Evolutionary conservation across 2,888 invertebrate species (phyloP).

Genomic region (Ferrisia virgata): DNA sequence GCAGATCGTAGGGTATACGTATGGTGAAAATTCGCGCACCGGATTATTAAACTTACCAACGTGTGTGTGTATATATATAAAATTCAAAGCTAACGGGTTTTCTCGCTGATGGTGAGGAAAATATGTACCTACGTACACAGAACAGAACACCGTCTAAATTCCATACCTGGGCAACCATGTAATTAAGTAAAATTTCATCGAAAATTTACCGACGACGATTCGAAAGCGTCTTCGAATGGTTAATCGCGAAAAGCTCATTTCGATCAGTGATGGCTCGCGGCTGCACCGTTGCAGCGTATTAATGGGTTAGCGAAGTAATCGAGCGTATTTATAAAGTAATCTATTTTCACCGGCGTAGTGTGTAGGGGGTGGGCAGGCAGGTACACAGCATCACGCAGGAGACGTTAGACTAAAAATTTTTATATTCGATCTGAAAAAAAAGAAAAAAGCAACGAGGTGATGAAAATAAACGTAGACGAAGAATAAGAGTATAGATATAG

Average conservation of each 20-base stretch:
- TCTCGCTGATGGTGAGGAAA: too few species aligned
- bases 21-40: not conserved
- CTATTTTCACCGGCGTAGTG: not conserved
- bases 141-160: not conserved
- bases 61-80: too few species aligned
- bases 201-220: slow-evolving; percentile 20
- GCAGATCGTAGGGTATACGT: not conserved
- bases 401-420: not conserved
- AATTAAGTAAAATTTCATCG: slow-evolving; percentile 24
- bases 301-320: slow-evolving; percentile 41
- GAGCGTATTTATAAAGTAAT: slow-evolving; percentile 37
- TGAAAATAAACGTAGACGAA: not conserved
- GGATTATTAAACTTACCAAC: too few species aligned
- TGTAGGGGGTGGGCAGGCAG: not conserved
- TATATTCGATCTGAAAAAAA: not conserved
- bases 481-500: not conserved
- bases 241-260: slow-evolving; percentile 33
- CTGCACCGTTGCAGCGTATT: not conserved
- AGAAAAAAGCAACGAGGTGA: not conserved
- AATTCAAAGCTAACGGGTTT: not conserved
- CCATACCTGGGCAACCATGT: not conserved
- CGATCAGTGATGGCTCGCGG: slow-evolving; percentile 22
- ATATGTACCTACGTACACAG: not conserved
- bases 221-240: not conserved
- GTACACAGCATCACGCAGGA: not conserved